Evolutionary conservation across 2,888 invertebrate genomes (phyloP).

Genomic region (Salticus scenicus): DNA sequence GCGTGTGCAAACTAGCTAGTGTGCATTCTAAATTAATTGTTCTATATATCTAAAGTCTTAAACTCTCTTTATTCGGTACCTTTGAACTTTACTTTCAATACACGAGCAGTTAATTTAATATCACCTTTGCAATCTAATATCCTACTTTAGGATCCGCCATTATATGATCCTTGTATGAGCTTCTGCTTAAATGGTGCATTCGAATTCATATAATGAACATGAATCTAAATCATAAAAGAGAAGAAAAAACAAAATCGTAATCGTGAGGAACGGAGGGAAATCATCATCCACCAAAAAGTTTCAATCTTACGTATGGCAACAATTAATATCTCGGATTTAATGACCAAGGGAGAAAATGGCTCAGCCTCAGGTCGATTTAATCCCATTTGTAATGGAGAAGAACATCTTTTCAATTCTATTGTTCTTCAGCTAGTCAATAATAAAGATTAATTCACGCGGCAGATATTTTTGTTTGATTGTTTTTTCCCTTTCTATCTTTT

Average conservation of each 20-base stretch:
- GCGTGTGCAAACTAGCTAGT: no score
- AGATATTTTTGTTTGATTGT: constrained; percentile 48
- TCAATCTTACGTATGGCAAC: constrained; percentile 22
- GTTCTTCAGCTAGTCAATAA: constrained; percentile 64
- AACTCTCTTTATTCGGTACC: neutral
- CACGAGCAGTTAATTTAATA: neutral
- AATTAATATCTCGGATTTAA: constrained; percentile 63
- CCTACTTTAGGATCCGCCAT: no score
- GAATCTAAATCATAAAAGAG: neutral
- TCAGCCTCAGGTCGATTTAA: constrained; percentile 37
- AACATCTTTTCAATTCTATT: constrained; percentile 61
- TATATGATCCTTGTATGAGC: no score
- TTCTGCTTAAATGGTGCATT: neutral
- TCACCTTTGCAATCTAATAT: no score
- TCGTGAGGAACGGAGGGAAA: constrained; percentile 36
- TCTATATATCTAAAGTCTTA: neutral
- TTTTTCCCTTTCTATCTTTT: neutral
- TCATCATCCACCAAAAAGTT: constrained; percentile 17
- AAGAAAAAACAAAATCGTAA: constrained; percentile 6
- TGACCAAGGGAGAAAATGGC: constrained; percentile 21
- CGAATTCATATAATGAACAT: neutral
- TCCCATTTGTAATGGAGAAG: constrained; percentile 65
- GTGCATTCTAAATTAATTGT: no score
- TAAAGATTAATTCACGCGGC: constrained; percentile 60
- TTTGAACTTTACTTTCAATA: neutral